Conservation (phyloP, 2,113 vertebrate species). For the Morone chrysops region DNA sequence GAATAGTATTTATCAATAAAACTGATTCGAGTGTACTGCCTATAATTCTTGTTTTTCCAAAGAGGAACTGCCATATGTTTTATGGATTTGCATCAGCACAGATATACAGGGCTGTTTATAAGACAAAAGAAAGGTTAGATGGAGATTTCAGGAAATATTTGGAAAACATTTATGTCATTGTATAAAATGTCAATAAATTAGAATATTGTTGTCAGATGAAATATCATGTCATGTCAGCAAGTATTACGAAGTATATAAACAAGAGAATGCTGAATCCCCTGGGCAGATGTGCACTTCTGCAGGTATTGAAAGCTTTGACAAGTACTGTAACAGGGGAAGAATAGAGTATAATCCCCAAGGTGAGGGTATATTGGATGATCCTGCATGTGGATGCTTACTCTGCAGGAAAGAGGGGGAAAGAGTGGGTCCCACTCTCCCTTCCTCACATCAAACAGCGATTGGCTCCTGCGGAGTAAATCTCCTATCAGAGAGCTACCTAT, state of each 20-base stretch:
- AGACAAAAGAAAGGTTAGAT: not conserved
- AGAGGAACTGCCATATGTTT: not conserved
- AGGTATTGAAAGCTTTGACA: slow-evolving; percentile 47
- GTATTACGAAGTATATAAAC: slow-evolving; percentile 34
- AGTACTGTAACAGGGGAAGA: slow-evolving; percentile 42
- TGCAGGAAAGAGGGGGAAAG: slow-evolving; percentile 67
- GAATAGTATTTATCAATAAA: slow-evolving; percentile 24
- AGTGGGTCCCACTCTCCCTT: slow-evolving; percentile 66
- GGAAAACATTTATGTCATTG: not conserved
- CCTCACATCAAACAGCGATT: slow-evolving; percentile 67
- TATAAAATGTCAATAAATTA: not conserved
- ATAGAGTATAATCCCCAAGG: slow-evolving; percentile 73
- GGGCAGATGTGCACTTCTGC: slow-evolving; percentile 51
- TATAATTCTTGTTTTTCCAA: slow-evolving; percentile 13
- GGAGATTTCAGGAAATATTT: not conserved
- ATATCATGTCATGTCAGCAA: slow-evolving; percentile 9
- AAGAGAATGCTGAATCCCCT: slow-evolving; percentile 7
- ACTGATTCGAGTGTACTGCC: not conserved
- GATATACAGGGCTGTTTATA: not conserved
- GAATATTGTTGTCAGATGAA: slow-evolving; percentile 2
- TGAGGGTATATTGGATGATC: slow-evolving; percentile 75
- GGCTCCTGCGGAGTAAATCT: slow-evolving; percentile 69
- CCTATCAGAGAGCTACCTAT: slow-evolving; percentile 71
- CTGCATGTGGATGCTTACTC: slow-evolving; percentile 78
- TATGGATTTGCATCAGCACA: not conserved